phyloP scores from a whole-genome alignment of 2,113 vertebrate species.

The Maccullochella peelii region DNA sequence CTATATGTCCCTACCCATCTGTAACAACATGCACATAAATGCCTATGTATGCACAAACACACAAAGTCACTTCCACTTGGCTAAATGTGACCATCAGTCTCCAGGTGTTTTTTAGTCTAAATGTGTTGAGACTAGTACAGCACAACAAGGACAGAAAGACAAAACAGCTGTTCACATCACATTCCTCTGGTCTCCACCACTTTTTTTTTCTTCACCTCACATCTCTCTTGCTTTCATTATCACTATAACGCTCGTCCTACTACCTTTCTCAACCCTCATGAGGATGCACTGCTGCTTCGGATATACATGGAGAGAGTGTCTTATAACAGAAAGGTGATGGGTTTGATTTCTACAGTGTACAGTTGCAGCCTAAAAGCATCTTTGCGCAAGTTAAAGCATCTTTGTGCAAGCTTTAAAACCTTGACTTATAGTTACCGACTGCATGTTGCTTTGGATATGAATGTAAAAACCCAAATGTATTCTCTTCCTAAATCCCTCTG shows the following conservation, averaged over 20 bases:
- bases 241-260: neutral
- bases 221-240: conserved; percentile 13
- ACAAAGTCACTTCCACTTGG: neutral
- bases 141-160: conserved; percentile 46
- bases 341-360: neutral
- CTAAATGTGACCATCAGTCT: conserved; percentile 51
- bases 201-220: conserved; percentile 19
- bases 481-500: neutral
- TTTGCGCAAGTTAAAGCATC: neutral
- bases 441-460: neutral
- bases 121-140: conserved; percentile 46
- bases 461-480: neutral
- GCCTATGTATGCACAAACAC: conserved; percentile 19
- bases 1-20: conserved; percentile 23
- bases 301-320: neutral
- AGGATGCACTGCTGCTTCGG: neutral
- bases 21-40: conserved; percentile 24
- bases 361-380: neutral
- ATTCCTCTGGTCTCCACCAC: conserved; percentile 15
- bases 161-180: conserved; percentile 62
- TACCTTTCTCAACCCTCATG: neutral
- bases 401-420: neutral
- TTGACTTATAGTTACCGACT: neutral
- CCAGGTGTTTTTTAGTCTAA: conserved; percentile 48
- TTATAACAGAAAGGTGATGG: neutral